A percentile compares a stretch with the other conserved stretches of the same genome.
phyloP scores from a whole-genome alignment of 2,888 invertebrate genomes.

The Notodonta ziczac region DNA sequence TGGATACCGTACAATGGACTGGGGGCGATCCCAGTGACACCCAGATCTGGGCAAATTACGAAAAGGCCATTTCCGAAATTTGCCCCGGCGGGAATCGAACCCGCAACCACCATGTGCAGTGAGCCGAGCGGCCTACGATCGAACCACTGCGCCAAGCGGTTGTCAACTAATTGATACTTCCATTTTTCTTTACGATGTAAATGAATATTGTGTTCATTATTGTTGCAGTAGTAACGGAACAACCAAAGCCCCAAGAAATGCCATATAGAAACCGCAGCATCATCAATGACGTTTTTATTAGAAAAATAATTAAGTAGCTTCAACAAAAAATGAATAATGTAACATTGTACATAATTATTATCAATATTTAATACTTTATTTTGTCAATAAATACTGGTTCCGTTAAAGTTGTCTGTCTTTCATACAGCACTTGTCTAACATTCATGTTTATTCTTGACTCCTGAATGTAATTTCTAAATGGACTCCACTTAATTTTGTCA shows the following conservation, averaged over 20 bases:
- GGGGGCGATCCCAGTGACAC: too few species aligned
- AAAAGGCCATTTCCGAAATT: too few species aligned
- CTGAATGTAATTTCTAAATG: slow-evolving; percentile 85
- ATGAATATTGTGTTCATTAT: slow-evolving; percentile 11
- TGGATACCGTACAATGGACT: too few species aligned
- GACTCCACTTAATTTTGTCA: slow-evolving; percentile 74
- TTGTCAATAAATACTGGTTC: slow-evolving; percentile 44
- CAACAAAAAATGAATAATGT: slow-evolving; percentile 24
- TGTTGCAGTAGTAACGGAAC: slow-evolving; percentile 66
- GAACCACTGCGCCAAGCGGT: too few species aligned
- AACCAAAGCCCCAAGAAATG: slow-evolving; percentile 47
- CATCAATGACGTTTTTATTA: slow-evolving; percentile 21
- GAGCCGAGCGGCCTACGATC: too few species aligned
- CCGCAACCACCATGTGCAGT: too few species aligned
- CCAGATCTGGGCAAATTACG: too few species aligned
- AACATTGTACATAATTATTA: slow-evolving; percentile 17
- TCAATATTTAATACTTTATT: slow-evolving; percentile 30
- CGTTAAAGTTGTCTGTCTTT: slow-evolving; percentile 78
- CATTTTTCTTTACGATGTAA: too few species aligned
- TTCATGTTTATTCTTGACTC: slow-evolving; percentile 96
- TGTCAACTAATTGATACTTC: too few species aligned
- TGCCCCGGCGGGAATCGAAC: too few species aligned
- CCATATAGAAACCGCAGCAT: slow-evolving; percentile 28
- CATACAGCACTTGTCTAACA: slow-evolving; percentile 93
- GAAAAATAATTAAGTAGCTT: slow-evolving; percentile 13